phyloP scores from a whole-genome alignment of 2,113 vertebrate genomes.

The Neolamprologus falcicula region DNA sequence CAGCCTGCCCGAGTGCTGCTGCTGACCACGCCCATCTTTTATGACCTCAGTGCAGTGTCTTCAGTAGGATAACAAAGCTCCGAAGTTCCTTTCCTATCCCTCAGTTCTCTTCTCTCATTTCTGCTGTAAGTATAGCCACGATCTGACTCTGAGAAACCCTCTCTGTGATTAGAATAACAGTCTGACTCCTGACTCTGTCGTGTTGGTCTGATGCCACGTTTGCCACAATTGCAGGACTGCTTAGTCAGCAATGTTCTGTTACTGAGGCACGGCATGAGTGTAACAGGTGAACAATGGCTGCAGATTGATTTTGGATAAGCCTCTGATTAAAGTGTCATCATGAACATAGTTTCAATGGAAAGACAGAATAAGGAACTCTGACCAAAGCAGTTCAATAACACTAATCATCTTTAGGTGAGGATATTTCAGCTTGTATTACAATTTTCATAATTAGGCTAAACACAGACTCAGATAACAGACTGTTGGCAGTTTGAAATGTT shows the following conservation, averaged over 20 bases:
- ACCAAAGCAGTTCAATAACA: not conserved
- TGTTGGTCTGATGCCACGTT: not conserved
- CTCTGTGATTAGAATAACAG: not conserved
- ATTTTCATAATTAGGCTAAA: not conserved
- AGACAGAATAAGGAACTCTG: not conserved
- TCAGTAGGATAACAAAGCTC: not conserved
- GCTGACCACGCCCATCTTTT: not conserved
- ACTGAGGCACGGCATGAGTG: not conserved
- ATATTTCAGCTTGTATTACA: not conserved
- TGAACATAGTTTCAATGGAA: not conserved
- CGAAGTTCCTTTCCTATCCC: not conserved
- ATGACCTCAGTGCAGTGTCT: not conserved
- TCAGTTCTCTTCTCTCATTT: not conserved
- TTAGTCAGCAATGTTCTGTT: not conserved
- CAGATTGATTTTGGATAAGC: not conserved
- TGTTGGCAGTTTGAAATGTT: not conserved
- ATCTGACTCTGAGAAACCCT: not conserved
- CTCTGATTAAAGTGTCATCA: not conserved
- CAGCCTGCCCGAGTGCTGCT: not conserved
- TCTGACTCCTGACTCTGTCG: not conserved
- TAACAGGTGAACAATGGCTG: not conserved
- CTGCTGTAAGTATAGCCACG: not conserved
- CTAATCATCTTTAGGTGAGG: not conserved
- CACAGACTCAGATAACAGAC: not conserved
- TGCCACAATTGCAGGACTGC: not conserved